Conservation (phyloP, 2,113 vertebrate species). For the Ginglymostoma cirratum region DNA sequence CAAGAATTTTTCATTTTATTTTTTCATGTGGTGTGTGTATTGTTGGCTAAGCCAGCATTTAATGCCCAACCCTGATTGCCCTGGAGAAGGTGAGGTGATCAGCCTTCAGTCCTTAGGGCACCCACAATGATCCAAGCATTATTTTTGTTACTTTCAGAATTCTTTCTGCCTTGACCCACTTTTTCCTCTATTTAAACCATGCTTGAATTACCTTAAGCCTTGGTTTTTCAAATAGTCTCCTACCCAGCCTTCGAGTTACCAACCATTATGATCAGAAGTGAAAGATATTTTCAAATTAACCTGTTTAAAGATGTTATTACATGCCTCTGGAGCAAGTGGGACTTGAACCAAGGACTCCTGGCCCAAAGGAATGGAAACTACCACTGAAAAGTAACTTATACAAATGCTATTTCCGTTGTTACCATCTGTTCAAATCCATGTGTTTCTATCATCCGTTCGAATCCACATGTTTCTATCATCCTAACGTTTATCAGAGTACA, state of each 20-base stretch:
- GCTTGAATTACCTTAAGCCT: background rate
- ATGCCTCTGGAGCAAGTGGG: no score
- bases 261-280: background rate
- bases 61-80: no score
- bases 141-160: background rate
- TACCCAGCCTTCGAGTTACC: background rate
- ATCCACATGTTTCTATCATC: background rate
- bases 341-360: no score
- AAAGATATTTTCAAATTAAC: no score
- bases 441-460: background rate
- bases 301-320: no score
- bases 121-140: background rate
- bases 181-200: background rate
- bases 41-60: no score
- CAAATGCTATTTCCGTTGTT: background rate
- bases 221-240: background rate
- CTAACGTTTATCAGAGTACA: background rate
- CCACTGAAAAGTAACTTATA: background rate
- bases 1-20: no score
- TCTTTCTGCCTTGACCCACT: background rate
- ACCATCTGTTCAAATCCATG: background rate
- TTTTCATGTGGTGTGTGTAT: no score
- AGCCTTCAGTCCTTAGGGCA: no score
- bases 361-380: no score
- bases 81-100: no score